phyloP scores from a whole-genome alignment of 2,113 vertebrate genomes.

The Redunca redunca region DNA sequence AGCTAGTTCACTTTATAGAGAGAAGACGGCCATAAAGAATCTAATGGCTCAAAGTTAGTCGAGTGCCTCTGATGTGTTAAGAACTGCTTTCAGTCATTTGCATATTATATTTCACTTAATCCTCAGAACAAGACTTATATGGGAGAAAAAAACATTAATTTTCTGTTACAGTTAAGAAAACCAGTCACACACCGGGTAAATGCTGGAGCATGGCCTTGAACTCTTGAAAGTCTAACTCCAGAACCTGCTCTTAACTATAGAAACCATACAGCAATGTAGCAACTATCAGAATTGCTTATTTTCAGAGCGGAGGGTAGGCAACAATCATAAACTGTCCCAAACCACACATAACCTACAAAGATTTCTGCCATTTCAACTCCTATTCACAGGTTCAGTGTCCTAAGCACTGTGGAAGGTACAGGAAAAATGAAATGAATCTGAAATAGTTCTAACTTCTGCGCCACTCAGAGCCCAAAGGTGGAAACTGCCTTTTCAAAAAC shows the following conservation, averaged over 20 bases:
- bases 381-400: not conserved
- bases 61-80: not conserved
- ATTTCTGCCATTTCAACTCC: not conserved
- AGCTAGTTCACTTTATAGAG: not conserved
- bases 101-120: not conserved
- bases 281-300: constrained; percentile 15
- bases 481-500: not conserved
- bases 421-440: not conserved
- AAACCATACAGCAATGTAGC: not conserved
- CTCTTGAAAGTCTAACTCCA: not conserved
- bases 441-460: not conserved
- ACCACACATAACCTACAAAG: not conserved
- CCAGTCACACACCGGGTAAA: not conserved
- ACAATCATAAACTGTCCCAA: not conserved
- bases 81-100: not conserved
- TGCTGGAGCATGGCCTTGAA: not conserved
- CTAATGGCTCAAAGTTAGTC: not conserved
- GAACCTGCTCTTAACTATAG: not conserved
- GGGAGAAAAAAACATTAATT: not conserved
- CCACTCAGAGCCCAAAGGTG: not conserved
- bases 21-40: not conserved
- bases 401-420: not conserved
- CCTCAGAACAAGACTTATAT: not conserved
- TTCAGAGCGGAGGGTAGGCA: not conserved
- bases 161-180: not conserved